Evolutionary conservation across 2,797 vertebrate species (phyloP).

Genomic region (Heterohyrax brucei): DNA sequence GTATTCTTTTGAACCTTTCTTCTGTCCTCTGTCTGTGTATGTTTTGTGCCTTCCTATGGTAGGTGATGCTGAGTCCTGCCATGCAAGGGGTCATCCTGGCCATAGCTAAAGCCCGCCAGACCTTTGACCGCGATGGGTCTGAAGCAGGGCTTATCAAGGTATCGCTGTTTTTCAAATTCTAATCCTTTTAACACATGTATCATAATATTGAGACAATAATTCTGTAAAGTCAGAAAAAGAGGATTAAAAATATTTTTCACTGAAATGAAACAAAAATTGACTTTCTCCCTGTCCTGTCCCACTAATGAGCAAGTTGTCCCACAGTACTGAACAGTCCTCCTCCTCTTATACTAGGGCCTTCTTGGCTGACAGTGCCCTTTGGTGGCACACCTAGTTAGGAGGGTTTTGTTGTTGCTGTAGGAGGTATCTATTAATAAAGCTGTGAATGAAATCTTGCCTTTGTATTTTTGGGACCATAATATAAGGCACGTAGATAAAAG

Average conservation of each 20-base stretch:
- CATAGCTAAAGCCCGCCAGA: conserved; percentile 97
- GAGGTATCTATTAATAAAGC: neutral
- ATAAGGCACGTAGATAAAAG: conserved; percentile 10
- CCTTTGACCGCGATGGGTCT: conserved; percentile 97
- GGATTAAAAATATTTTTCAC: neutral
- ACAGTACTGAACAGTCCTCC: accelerated
- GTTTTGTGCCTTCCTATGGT: conserved; percentile 86
- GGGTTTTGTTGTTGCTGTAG: neutral
- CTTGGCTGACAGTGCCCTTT: neutral
- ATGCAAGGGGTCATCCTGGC: conserved; percentile 99
- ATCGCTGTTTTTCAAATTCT: conserved; percentile 81
- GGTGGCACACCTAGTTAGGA: too few relatives aligned
- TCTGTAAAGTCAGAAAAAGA: neutral
- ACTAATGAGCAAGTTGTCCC: accelerated
- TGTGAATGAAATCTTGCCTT: neutral
- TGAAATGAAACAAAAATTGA: neutral
- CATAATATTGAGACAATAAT: neutral
- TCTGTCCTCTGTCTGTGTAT: conserved; percentile 78
- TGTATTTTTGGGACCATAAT: neutral
- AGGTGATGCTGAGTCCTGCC: conserved; percentile 99
- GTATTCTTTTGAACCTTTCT: conserved; percentile 70
- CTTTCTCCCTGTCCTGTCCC: neutral
- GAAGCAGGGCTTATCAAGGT: conserved; percentile 99
- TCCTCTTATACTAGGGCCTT: too few relatives aligned
- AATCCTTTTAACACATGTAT: neutral